phyloP scores from a whole-genome alignment of 2,797 vertebrate genomes.

The Trichosurus vulpecula region DNA sequence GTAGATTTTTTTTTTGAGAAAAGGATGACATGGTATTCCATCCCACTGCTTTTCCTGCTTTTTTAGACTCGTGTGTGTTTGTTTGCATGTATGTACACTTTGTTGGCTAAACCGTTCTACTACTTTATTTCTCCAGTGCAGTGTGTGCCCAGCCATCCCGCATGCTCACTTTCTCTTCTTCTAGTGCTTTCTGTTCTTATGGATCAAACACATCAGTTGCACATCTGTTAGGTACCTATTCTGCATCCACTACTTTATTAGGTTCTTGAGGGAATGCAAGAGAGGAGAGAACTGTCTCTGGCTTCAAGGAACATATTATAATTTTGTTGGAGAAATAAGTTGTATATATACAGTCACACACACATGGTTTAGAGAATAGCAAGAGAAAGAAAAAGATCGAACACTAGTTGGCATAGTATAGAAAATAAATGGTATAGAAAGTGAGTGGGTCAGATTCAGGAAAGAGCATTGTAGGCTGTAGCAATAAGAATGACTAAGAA shows the following conservation, averaged over 20 bases:
- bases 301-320: not conserved
- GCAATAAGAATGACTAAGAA: not conserved
- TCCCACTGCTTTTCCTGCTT: not conserved
- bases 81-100: no score
- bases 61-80: no score
- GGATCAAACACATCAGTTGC: not conserved
- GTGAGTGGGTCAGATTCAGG: not conserved
- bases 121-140: no score
- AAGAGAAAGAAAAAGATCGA: not conserved
- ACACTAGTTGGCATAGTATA: not conserved
- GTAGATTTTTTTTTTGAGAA: not conserved
- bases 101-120: no score
- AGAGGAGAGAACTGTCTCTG: not conserved
- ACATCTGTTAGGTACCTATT: not conserved
- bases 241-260: not conserved
- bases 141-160: no score
- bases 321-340: not conserved
- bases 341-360: not conserved
- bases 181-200: not conserved
- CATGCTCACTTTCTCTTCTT: no score
- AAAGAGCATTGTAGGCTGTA: not conserved
- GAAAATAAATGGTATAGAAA: not conserved
- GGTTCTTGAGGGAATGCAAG: not conserved
- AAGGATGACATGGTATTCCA: not conserved
- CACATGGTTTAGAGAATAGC: fast-evolving